A percentile compares a stretch with the other conserved stretches of the same genome.
These are phyloP conservation scores for Bombyx mori DNA, from an alignment of 1,140 invertebrate species.

Conservation along the genomic window ASM3026992v2 NC_085129.1:7907001-7907500, in stretches of 20 bases:
- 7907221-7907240: conserved; percentile 32
- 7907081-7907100: conserved; percentile 58
- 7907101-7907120: conserved; percentile 61
- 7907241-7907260: conserved; percentile 37
- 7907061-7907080: conserved; percentile 57
- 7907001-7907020: conserved; percentile 46
- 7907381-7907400: too few relatives aligned
- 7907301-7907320: conserved; percentile 18
- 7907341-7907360: not conserved
- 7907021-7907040: conserved; percentile 55
- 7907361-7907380: too few relatives aligned
- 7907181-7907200: conserved; percentile 48
- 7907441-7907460: too few relatives aligned
- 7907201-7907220: conserved; percentile 31
- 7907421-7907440: too few relatives aligned
- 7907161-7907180: conserved; percentile 51
- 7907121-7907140: conserved; percentile 57
- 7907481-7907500: not conserved
- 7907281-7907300: conserved; percentile 22
- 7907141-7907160: conserved; percentile 49
- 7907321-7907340: not conserved
- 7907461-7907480: too few relatives aligned
- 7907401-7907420: too few relatives aligned
- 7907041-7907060: conserved; percentile 34
- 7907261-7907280: conserved; percentile 23